Evolutionary conservation across 2,113 vertebrate species (phyloP).

Genomic region (Lycaon pictus): DNA sequence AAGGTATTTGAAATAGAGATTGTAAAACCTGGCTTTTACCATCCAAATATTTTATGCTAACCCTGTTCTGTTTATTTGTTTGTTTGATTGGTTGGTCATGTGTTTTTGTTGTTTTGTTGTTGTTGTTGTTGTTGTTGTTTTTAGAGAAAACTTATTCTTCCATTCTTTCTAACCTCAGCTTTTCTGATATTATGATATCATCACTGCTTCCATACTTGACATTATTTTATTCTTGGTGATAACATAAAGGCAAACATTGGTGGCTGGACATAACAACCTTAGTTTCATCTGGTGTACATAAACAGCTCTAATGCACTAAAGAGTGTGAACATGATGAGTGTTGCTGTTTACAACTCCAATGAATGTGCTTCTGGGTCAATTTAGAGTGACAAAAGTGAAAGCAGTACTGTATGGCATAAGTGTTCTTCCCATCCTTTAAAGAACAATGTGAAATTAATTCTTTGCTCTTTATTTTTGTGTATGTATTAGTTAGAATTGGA

Average conservation of each 20-base stretch:
- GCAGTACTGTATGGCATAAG: no score
- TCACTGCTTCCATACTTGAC: not conserved
- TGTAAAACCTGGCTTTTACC: not conserved
- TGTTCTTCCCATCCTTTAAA: not conserved
- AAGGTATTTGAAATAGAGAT: not conserved
- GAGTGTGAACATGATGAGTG: not conserved
- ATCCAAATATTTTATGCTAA: not conserved
- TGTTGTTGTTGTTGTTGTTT: not conserved
- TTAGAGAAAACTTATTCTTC: not conserved
- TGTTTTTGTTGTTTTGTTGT: not conserved
- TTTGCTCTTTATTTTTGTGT: not conserved
- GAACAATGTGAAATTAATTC: not conserved
- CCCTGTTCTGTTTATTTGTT: not conserved
- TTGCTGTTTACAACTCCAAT: not conserved
- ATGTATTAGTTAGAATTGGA: not conserved
- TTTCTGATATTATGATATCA: not conserved
- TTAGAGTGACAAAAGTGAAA: not conserved
- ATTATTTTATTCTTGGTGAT: not conserved
- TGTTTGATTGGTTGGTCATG: not conserved
- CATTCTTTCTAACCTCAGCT: not conserved
- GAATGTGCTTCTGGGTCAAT: not conserved
- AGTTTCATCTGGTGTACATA: not conserved
- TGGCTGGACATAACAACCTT: not conserved
- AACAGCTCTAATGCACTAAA: not conserved
- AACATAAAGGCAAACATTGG: not conserved